A percentile compares a stretch with the other conserved stretches of the same genome.
These are phyloP conservation scores for Leptinotarsa tumamoca DNA, from an alignment of 2,888 invertebrate species.

Conservation along the genomic window DNA sequence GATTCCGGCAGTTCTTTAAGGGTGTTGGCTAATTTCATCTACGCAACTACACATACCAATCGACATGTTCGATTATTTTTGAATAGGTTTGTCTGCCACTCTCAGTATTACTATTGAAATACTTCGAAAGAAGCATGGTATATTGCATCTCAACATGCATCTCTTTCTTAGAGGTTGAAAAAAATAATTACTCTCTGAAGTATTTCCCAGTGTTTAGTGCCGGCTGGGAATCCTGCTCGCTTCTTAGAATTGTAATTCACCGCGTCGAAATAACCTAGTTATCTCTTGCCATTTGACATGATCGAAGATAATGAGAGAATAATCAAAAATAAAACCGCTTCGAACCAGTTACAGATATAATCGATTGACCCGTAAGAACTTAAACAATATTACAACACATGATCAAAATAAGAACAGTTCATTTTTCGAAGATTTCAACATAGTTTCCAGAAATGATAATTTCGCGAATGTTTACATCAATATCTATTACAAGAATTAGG, in stretches of 20 bases:
- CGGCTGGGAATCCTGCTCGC: slow-evolving; percentile 2
- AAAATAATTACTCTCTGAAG: not conserved
- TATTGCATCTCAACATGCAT: too few relatives aligned
- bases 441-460: not conserved
- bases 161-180: too few relatives aligned
- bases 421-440: not conserved
- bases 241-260: slow-evolving; percentile 14
- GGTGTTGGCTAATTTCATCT: too few relatives aligned
- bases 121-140: too few relatives aligned
- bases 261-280: not conserved
- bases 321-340: not conserved
- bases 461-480: not conserved
- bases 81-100: too few relatives aligned
- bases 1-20: too few relatives aligned
- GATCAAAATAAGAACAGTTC: not conserved
- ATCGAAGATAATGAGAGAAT: not conserved
- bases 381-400: not conserved
- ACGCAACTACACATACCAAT: too few relatives aligned
- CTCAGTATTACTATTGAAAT: too few relatives aligned
- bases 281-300: slow-evolving; percentile 10
- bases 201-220: not conserved
- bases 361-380: not conserved
- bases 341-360: slow-evolving; percentile 4
- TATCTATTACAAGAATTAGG: too few relatives aligned
- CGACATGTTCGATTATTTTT: too few relatives aligned